These are phyloP conservation scores for Listronotus bonariensis DNA, from an alignment of 1,140 invertebrate genomes.

Conservation along the genomic window DNA sequence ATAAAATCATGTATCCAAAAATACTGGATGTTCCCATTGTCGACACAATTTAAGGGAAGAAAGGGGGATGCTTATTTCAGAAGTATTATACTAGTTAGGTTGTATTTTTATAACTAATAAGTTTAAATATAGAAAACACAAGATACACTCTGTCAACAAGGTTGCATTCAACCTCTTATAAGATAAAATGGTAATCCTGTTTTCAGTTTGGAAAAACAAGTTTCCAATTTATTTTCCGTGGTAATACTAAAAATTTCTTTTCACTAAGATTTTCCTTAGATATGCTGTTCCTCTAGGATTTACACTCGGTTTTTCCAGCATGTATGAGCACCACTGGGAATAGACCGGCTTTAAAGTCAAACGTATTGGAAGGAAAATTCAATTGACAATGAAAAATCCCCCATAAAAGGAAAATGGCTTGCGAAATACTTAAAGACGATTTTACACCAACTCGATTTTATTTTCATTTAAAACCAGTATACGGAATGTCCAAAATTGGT, in stretches of 20 bases:
- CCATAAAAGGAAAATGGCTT: constrained; percentile 27
- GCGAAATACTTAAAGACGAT: constrained; percentile 1
- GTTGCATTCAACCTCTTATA: constrained; percentile 20
- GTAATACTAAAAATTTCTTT: constrained; percentile 32
- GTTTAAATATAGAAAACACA: constrained; percentile 1
- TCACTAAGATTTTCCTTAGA: constrained; percentile 17
- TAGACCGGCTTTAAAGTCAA: constrained; percentile 35
- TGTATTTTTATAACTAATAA: no score
- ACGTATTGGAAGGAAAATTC: constrained; percentile 47
- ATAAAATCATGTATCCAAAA: no score
- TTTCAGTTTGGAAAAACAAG: constrained; percentile 36
- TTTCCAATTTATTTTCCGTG: constrained; percentile 37
- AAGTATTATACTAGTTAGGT: no score
- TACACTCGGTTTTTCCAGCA: constrained; percentile 34
- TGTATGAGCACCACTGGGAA: constrained; percentile 22
- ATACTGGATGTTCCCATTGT: no score
- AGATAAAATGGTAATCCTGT: constrained; percentile 38
- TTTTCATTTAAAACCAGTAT: no score
- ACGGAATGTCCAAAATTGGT: no score
- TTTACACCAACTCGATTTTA: neutral
- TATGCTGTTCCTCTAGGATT: constrained; percentile 43
- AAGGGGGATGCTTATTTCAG: no score
- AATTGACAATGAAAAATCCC: constrained; percentile 42
- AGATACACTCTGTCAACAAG: constrained; percentile 16
- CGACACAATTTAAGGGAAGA: no score